Percentiles rank a stretch among this genome's conserved stretches.
phyloP scores from a whole-genome alignment of 2,113 vertebrate genomes.

The Xerus inauris region DNA sequence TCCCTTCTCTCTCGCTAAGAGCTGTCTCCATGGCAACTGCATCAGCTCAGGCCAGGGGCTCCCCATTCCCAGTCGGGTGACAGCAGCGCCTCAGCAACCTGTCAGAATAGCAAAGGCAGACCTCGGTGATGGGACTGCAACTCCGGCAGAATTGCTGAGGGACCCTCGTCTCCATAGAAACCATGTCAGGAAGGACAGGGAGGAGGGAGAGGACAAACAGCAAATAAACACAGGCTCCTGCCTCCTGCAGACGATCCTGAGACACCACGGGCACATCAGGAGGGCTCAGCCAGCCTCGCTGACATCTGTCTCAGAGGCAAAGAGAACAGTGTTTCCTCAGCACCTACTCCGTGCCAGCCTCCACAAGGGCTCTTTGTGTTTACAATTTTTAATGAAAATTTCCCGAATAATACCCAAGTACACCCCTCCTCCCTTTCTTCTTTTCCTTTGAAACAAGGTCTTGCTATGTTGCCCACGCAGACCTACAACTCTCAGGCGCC shows the following conservation, averaged over 20 bases:
- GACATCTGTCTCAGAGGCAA: not conserved
- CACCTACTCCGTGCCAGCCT: not conserved
- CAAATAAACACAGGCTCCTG: constrained; percentile 27
- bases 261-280: not conserved
- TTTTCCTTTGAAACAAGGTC: not conserved
- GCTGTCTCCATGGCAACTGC: constrained; percentile 74
- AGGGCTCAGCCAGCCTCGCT: not conserved
- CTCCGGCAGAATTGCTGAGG: constrained; percentile 56
- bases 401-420: not conserved
- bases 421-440: not conserved
- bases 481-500: not conserved
- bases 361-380: not conserved
- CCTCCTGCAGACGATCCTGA: not conserved
- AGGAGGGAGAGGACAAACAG: not conserved
- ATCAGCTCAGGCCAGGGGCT: constrained; percentile 66
- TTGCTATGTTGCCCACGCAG: not conserved
- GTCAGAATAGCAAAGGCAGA: constrained; percentile 72
- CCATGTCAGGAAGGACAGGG: constrained; percentile 57
- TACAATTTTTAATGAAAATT: not conserved
- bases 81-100: constrained; percentile 73
- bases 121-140: constrained; percentile 5
- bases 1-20: constrained; percentile 11
- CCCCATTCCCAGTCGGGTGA: constrained; percentile 57
- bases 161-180: constrained; percentile 77
- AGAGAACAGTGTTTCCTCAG: not conserved